Conservation (phyloP, 2,113 vertebrate species). For the Uria aalge region DNA sequence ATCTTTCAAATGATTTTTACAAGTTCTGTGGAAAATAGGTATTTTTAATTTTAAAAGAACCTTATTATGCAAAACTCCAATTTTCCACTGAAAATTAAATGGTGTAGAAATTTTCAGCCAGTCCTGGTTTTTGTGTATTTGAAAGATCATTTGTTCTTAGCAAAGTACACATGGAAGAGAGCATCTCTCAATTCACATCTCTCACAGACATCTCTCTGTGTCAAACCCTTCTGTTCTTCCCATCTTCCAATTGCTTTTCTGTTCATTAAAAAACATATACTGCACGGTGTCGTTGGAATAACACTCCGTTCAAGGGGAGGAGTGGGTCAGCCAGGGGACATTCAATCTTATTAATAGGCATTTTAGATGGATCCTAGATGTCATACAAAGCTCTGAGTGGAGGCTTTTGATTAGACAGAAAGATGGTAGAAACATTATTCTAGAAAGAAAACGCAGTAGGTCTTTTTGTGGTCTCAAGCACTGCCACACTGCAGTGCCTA, state of each 20-base stretch:
- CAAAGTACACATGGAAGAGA: neutral
- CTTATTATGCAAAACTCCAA: neutral
- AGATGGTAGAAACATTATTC: neutral
- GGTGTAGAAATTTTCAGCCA: neutral
- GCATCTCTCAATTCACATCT: neutral
- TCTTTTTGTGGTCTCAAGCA: neutral
- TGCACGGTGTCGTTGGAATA: neutral
- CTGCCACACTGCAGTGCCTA: neutral
- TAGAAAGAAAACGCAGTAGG: neutral
- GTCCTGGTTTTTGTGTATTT: neutral
- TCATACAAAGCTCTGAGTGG: neutral
- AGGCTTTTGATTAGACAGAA: neutral
- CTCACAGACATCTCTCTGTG: neutral
- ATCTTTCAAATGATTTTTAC: fast-evolving
- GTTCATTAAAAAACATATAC: neutral
- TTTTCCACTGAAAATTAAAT: neutral
- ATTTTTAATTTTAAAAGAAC: neutral
- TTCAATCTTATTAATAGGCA: neutral
- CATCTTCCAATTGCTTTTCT: neutral
- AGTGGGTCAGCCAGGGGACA: neutral
- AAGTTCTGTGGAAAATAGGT: neutral
- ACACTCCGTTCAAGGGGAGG: neutral
- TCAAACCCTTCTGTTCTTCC: neutral
- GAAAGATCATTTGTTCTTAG: neutral
- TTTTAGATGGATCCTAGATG: neutral